Percentiles rank a stretch among this genome's conserved stretches.
Evolutionary conservation across 2,888 invertebrate genomes (phyloP).

Genomic region (Nebria salina): DNA sequence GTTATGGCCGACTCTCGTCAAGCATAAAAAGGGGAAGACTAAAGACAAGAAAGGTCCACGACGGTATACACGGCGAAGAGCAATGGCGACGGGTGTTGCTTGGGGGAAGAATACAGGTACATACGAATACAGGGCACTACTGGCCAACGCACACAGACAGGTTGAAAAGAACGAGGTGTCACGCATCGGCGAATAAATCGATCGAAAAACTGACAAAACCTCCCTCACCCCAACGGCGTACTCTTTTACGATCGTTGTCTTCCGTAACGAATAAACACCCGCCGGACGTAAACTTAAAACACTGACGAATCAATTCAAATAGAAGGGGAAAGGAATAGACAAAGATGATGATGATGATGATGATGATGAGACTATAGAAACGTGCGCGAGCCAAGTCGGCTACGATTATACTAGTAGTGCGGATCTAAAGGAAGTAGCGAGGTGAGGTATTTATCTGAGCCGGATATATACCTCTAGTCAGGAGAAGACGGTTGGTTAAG

Average conservation of each 20-base stretch:
- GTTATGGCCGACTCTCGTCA: slow-evolving; percentile 51
- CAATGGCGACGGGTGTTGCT: not conserved
- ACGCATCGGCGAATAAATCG: slow-evolving; percentile 56
- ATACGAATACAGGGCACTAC: slow-evolving; percentile 40
- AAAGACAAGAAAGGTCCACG: slow-evolving; percentile 49
- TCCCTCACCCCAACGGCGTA: slow-evolving; percentile 15
- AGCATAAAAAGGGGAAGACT: slow-evolving; percentile 50
- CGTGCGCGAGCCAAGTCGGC: slow-evolving; percentile 7
- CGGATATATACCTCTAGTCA: slow-evolving; percentile 6
- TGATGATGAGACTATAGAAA: slow-evolving; percentile 12
- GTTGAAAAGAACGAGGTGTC: slow-evolving; percentile 54
- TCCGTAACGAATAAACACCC: slow-evolving; percentile 20
- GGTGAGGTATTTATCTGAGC: slow-evolving; percentile 18
- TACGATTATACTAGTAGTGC: slow-evolving; percentile 33
- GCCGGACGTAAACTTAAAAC: slow-evolving; percentile 39
- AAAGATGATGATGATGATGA: not conserved
- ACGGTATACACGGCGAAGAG: slow-evolving; percentile 13
- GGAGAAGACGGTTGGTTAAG: not conserved
- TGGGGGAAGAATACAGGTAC: slow-evolving; percentile 10
- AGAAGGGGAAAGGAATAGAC: not conserved
- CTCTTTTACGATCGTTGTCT: slow-evolving; percentile 4
- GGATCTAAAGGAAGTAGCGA: not conserved
- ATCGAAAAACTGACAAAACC: slow-evolving; percentile 51
- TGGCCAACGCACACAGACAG: slow-evolving; percentile 27
- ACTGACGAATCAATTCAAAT: slow-evolving; percentile 43